Percentiles rank a stretch among this genome's conserved stretches.
Evolutionary conservation across 2,888 invertebrate species (phyloP).

Genomic region (Capitulum mitella): DNA sequence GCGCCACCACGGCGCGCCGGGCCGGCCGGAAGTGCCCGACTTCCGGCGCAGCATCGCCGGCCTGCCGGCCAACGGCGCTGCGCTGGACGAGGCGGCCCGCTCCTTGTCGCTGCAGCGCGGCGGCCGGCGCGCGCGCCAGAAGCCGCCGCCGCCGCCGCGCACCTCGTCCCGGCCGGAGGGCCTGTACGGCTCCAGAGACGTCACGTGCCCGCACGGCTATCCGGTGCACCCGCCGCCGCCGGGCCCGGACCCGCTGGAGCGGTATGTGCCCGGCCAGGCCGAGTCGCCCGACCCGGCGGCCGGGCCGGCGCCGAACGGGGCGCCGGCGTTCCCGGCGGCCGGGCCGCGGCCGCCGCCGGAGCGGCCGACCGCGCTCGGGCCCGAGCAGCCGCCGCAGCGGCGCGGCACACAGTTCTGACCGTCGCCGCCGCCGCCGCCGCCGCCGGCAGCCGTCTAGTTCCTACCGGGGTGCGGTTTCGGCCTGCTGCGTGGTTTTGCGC

Average conservation of each 20-base stretch:
- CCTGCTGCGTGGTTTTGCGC: too few relatives aligned
- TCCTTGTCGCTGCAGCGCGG: not conserved
- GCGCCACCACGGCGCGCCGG: not conserved
- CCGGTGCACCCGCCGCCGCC: constrained; percentile 18
- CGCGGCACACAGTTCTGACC: constrained; percentile 1
- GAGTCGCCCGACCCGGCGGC: constrained; percentile 16
- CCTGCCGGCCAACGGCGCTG: not conserved
- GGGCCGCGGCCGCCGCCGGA: not conserved
- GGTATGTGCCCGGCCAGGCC: constrained; percentile 11
- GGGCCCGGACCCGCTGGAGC: not conserved
- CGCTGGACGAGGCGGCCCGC: not conserved
- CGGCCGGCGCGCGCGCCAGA: not conserved
- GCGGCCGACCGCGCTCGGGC: not conserved
- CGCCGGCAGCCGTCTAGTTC: not conserved
- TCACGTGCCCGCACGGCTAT: constrained; percentile 11
- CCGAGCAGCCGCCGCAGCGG: not conserved
- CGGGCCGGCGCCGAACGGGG: not conserved
- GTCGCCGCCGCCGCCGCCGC: not conserved
- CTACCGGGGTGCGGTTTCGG: too few relatives aligned
- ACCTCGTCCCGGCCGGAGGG: not conserved
- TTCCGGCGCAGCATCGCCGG: constrained; percentile 15
- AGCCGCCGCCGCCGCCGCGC: constrained; percentile 17
- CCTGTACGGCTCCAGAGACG: not conserved
- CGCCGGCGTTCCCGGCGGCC: not conserved
- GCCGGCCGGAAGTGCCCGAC: not conserved